Evolutionary conservation across 1,140 invertebrate genomes (phyloP).

Genomic region (Battus philenor): DNA sequence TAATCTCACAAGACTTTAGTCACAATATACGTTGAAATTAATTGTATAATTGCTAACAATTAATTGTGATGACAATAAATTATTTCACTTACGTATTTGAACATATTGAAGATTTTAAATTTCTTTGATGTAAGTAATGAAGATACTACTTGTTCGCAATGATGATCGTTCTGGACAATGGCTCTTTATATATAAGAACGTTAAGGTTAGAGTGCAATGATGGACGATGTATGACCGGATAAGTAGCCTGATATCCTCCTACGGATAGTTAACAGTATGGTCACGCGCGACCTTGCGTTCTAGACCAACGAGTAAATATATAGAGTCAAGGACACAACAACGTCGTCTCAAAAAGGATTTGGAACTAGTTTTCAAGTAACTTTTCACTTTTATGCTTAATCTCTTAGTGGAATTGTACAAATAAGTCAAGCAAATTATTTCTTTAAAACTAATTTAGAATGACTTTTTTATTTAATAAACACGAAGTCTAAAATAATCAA

Average conservation of each 20-base stretch:
- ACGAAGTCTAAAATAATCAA: too few relatives aligned
- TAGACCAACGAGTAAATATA: slow-evolving; percentile 29
- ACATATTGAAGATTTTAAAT: slow-evolving; percentile 47
- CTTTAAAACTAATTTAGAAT: too few relatives aligned
- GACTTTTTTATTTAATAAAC: too few relatives aligned
- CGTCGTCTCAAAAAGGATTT: slow-evolving; percentile 7
- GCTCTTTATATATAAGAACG: slow-evolving; percentile 48
- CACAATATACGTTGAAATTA: too few relatives aligned
- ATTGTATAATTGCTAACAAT: too few relatives aligned
- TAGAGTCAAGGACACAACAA: slow-evolving; percentile 48
- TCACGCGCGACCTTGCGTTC: slow-evolving; percentile 49
- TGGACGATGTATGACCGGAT: slow-evolving; percentile 37
- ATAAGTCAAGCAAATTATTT: too few relatives aligned
- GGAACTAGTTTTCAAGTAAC: slow-evolving; percentile 12
- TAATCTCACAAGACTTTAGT: too few relatives aligned
- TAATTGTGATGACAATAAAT: slow-evolving; percentile 11
- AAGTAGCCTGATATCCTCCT: slow-evolving; percentile 51
- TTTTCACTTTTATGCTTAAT: too few relatives aligned
- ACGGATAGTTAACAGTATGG: slow-evolving; percentile 35
- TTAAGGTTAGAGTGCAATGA: slow-evolving; percentile 18
- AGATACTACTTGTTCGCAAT: slow-evolving; percentile 24
- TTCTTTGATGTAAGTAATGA: slow-evolving; percentile 10
- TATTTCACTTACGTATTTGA: slow-evolving; percentile 65
- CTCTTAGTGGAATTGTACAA: too few relatives aligned
- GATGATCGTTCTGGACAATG: slow-evolving; percentile 28